Evolutionary conservation across 2,888 invertebrate genomes (phyloP).

Genomic region (Cyclophora punctaria): DNA sequence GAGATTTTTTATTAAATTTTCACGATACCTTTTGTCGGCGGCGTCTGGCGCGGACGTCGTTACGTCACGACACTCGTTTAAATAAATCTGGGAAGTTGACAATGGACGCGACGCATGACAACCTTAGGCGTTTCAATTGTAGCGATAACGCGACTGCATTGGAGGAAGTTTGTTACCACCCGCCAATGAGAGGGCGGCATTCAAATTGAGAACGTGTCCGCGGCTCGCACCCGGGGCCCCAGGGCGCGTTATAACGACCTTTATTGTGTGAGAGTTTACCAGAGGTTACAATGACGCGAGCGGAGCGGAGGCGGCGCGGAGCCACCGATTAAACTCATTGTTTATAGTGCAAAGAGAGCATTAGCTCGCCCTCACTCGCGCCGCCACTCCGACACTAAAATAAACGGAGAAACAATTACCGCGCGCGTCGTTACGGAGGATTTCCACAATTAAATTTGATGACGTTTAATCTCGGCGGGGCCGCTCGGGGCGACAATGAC

Average conservation of each 20-base stretch:
- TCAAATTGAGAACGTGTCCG: slow-evolving; percentile 39
- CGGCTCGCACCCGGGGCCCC: slow-evolving; percentile 20
- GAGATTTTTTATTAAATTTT: slow-evolving; percentile 29
- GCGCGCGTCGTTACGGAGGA: slow-evolving; percentile 5
- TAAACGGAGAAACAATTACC: slow-evolving; percentile 15
- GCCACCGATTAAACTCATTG: slow-evolving; percentile 35
- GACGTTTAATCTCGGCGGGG: slow-evolving; percentile 7
- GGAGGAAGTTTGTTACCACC: slow-evolving; percentile 51
- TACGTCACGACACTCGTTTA: slow-evolving; percentile 33
- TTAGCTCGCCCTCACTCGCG: slow-evolving; percentile 15
- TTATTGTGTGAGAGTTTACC: slow-evolving; percentile 48
- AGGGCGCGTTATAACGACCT: slow-evolving; percentile 52
- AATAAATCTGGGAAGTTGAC: slow-evolving; percentile 33
- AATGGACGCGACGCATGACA: slow-evolving; percentile 30
- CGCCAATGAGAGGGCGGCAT: slow-evolving; percentile 45
- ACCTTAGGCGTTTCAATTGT: slow-evolving; percentile 47
- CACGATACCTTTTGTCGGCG: slow-evolving; percentile 25
- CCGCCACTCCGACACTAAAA: slow-evolving; percentile 10
- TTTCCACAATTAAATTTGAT: slow-evolving; percentile 14
- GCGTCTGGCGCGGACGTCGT: slow-evolving; percentile 40
- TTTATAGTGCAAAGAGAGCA: slow-evolving; percentile 25
- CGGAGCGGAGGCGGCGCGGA: slow-evolving; percentile 18
- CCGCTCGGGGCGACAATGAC: slow-evolving; percentile 2
- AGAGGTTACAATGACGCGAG: slow-evolving; percentile 31
- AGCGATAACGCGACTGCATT: slow-evolving; percentile 31